These are phyloP conservation scores for Lepus oiostolus DNA, from an alignment of 2,797 vertebrate genomes.

Conservation along the genomic window DNA sequence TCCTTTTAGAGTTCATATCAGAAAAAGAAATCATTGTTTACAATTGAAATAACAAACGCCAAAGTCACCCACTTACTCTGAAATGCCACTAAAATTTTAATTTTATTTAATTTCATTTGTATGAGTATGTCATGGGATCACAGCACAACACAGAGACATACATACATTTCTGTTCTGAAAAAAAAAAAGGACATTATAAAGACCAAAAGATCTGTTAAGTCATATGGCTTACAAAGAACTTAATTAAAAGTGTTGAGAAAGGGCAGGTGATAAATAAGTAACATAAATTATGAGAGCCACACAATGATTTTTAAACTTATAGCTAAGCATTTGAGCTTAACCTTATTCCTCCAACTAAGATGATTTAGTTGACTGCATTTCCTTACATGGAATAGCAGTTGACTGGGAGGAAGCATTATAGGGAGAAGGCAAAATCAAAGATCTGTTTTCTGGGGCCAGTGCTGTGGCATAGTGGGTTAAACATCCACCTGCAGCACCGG, in stretches of 20 bases:
- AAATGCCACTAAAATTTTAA: constrained; percentile 13
- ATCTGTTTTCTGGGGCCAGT: no score
- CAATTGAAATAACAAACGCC: constrained; percentile 45
- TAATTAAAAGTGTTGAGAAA: not conserved
- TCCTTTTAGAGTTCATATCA: not conserved
- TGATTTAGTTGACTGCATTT: not conserved
- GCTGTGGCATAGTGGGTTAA: no score
- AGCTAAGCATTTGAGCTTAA: not conserved
- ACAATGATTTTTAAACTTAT: constrained; percentile 16
- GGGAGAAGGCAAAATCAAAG: not conserved
- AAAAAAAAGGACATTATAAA: not conserved
- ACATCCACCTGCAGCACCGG: no score
- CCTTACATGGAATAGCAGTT: not conserved
- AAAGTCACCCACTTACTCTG: constrained; percentile 68
- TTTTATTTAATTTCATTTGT: constrained; percentile 50
- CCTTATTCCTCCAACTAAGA: not conserved
- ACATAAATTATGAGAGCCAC: not conserved
- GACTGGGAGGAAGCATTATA: not conserved
- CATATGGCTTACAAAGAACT: not conserved
- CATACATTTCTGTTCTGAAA: constrained; percentile 46
- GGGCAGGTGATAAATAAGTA: not conserved
- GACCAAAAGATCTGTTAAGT: not conserved
- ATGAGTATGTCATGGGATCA: not conserved
- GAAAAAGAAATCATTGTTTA: constrained; percentile 67
- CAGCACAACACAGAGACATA: not conserved